Percentiles rank a stretch among this genome's conserved stretches.
These are phyloP conservation scores for Drosophila teissieri DNA, from an alignment of 1,140 invertebrate genomes.

Conservation along the genomic window DNA sequence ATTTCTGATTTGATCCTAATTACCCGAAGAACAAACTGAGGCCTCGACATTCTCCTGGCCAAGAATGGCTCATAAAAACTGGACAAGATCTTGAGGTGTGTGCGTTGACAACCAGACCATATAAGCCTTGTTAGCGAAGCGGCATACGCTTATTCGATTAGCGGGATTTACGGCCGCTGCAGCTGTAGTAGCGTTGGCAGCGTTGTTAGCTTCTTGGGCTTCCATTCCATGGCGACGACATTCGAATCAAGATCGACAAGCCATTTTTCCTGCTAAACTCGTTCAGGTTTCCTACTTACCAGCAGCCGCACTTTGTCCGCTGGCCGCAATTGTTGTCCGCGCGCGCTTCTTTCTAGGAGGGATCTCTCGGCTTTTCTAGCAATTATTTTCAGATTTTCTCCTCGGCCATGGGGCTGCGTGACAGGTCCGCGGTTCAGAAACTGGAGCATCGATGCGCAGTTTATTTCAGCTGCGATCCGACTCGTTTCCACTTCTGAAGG, in stretches of 20 bases:
- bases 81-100: constrained; percentile 28
- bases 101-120: constrained; percentile 28
- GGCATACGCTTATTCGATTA: constrained; percentile 64
- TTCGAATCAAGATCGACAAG: constrained; percentile 58
- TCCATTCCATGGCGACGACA: constrained; percentile 21
- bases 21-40: constrained; percentile 15
- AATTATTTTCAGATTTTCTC: constrained; percentile 82
- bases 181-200: constrained; percentile 1
- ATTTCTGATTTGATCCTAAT: constrained; percentile 29
- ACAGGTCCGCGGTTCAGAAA: constrained; percentile 77
- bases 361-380: constrained; percentile 75
- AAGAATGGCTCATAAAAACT: constrained; percentile 30
- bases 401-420: constrained; percentile 62
- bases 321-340: constrained; percentile 55
- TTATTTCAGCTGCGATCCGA: constrained; percentile 45
- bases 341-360: constrained; percentile 63
- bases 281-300: constrained; percentile 54
- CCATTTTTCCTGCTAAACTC: constrained; percentile 68
- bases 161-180: constrained; percentile 48
- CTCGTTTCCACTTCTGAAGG: constrained; percentile 70
- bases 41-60: constrained; percentile 23
- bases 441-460: constrained; percentile 72
- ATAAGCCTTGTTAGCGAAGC: constrained; percentile 37
- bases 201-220: constrained; percentile 26
- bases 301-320: constrained; percentile 13